Evolutionary conservation across 2,888 invertebrate species (phyloP).

Genomic region (Isoperla grammatica): DNA sequence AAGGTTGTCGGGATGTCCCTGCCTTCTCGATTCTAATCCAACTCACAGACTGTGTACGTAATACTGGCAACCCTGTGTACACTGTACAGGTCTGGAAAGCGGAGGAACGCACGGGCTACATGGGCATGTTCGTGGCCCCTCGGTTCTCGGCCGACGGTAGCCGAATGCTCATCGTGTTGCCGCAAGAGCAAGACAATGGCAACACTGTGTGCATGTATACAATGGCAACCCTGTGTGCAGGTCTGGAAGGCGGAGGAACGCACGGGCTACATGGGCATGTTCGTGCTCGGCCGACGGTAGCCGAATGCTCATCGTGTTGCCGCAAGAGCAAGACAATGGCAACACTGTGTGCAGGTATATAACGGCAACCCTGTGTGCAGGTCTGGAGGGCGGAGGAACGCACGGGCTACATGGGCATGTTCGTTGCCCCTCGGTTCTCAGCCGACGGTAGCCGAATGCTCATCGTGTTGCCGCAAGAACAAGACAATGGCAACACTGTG

Average conservation of each 20-base stretch:
- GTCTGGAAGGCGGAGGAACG: constrained; percentile 42
- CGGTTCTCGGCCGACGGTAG: constrained; percentile 61
- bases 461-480: constrained; percentile 63
- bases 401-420: constrained; percentile 74
- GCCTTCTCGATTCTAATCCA: too few relatives aligned
- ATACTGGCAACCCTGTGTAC: too few relatives aligned
- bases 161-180: constrained; percentile 63
- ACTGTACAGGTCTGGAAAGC: constrained; percentile 11
- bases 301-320: constrained; percentile 63
- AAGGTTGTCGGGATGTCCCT: too few relatives aligned
- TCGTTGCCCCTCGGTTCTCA: constrained; percentile 64
- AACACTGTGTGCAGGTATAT: constrained; percentile 42
- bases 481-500: constrained; percentile 46
- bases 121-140: constrained; percentile 67
- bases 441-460: constrained; percentile 61
- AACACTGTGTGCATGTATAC: too few relatives aligned
- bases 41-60: too few relatives aligned
- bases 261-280: constrained; percentile 74
- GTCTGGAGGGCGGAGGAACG: constrained; percentile 42
- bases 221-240: too few relatives aligned
- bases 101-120: constrained; percentile 66
- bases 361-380: too few relatives aligned
- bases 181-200: constrained; percentile 53
- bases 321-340: constrained; percentile 53
- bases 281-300: constrained; percentile 64